These are phyloP conservation scores for Campylomormyrus tamandua DNA, from an alignment of 2,113 vertebrate genomes.

Conservation along the genomic window DNA sequence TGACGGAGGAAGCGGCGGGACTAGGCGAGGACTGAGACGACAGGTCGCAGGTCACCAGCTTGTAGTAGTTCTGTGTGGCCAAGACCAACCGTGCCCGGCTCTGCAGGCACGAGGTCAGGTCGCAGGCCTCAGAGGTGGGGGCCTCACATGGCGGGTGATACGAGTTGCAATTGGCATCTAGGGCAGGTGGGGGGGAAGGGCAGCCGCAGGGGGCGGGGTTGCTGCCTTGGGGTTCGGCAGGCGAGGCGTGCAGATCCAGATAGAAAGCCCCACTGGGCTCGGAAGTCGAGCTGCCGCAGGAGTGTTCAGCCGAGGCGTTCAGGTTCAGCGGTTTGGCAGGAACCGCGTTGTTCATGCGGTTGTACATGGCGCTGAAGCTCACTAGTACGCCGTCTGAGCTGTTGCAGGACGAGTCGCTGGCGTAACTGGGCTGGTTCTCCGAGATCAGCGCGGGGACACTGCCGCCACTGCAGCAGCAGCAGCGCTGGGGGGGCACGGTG, in stretches of 20 bases:
- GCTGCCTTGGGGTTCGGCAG: constrained; percentile 68
- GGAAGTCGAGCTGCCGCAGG: constrained; percentile 73
- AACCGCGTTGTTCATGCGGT: constrained; percentile 73
- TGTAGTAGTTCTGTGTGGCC: constrained; percentile 98
- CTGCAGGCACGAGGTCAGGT: constrained; percentile 82
- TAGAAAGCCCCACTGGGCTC: constrained; percentile 82
- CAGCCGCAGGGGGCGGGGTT: constrained; percentile 69
- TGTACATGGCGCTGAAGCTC: constrained; percentile 93
- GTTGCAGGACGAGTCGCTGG: constrained; percentile 94
- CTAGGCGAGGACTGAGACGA: constrained; percentile 93
- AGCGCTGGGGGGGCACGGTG: constrained; percentile 29
- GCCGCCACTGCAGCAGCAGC: constrained; percentile 68
- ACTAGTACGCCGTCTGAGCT: constrained; percentile 93
- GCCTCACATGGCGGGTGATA: constrained; percentile 69
- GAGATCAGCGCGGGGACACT: constrained; percentile 47
- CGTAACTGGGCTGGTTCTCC: constrained; percentile 76
- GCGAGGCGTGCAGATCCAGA: constrained; percentile 86
- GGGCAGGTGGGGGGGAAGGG: constrained; percentile 64
- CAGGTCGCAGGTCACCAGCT: constrained; percentile 91
- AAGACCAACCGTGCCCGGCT: constrained; percentile 88
- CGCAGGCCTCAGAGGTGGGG: constrained; percentile 61
- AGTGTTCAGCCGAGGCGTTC: constrained; percentile 72
- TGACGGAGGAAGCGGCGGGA: constrained; percentile 79
- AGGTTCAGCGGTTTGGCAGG: constrained; percentile 65
- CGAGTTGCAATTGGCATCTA: constrained; percentile 94